phyloP scores from a whole-genome alignment of 2,113 vertebrate species.

The Vicugna pacos region DNA sequence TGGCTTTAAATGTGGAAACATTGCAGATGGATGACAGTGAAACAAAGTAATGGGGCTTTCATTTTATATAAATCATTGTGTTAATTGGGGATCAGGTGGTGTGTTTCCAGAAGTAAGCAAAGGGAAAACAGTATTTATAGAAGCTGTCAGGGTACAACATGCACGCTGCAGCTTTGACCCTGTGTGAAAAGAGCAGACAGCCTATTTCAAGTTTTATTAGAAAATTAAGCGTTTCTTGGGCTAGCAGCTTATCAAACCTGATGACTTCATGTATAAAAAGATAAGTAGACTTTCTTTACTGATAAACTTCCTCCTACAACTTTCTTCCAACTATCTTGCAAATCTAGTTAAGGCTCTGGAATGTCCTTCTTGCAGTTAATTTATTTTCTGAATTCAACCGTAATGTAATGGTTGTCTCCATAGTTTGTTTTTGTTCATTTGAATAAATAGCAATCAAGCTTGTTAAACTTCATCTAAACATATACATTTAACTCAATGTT shows the following conservation, averaged over 20 bases:
- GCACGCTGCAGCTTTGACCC: background rate
- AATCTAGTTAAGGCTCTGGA: background rate
- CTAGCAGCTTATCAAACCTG: conserved; percentile 50
- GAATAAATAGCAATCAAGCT: conserved; percentile 29
- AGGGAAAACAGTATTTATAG: conserved; percentile 53
- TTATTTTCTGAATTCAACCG: conserved; percentile 42
- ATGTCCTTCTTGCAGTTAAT: background rate
- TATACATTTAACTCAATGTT: background rate
- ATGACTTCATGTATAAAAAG: conserved; percentile 56
- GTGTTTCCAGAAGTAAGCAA: conserved; percentile 42
- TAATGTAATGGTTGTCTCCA: background rate
- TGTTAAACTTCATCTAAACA: conserved; percentile 65
- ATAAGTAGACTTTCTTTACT: conserved; percentile 29
- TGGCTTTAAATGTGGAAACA: conserved; percentile 34
- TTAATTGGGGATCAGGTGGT: conserved; percentile 70
- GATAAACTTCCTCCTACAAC: background rate
- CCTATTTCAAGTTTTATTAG: conserved; percentile 57
- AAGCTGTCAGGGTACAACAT: background rate
- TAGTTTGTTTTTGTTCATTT: conserved; percentile 50
- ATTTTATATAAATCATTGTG: conserved; percentile 39
- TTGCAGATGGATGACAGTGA: background rate
- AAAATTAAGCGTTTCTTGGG: conserved; percentile 40
- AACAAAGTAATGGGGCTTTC: conserved; percentile 57
- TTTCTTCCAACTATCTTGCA: background rate
- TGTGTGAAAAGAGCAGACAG: background rate